These are phyloP conservation scores for Aphidius gifuensis DNA, from an alignment of 1,140 invertebrate genomes.

Conservation along the genomic window DNA sequence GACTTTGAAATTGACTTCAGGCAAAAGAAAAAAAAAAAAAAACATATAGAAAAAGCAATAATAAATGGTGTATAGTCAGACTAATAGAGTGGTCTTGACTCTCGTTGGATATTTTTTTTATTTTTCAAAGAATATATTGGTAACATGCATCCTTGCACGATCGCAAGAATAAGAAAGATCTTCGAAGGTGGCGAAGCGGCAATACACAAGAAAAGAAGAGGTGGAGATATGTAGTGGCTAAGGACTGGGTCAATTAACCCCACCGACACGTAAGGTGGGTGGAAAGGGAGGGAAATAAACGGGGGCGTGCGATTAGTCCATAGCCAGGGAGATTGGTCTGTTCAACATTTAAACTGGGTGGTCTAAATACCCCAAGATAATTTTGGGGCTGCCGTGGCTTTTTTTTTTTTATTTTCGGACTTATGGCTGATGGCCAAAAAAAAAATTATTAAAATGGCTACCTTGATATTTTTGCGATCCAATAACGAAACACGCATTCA, in stretches of 20 bases:
- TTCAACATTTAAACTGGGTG: conserved; percentile 39
- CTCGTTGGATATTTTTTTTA: background rate
- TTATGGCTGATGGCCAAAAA: too few species aligned
- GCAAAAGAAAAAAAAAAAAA: background rate
- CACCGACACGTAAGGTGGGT: conserved; percentile 32
- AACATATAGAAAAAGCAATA: background rate
- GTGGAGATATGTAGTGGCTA: conserved; percentile 18
- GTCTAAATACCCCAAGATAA: conserved; percentile 38
- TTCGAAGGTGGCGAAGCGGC: conserved; percentile 10
- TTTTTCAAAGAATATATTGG: too few species aligned
- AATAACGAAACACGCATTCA: background rate
- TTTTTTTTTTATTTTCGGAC: too few species aligned
- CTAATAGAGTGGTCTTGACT: conserved; percentile 8
- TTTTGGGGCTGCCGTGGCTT: conserved; percentile 42
- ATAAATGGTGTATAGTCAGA: background rate
- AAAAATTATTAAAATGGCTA: too few species aligned
- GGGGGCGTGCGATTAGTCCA: conserved; percentile 45
- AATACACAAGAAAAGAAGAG: conserved; percentile 7
- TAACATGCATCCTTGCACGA: background rate
- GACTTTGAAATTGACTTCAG: background rate
- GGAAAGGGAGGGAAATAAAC: conserved; percentile 3
- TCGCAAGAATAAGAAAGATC: background rate
- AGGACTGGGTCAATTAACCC: conserved; percentile 48
- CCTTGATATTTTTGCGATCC: background rate
- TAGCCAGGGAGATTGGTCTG: conserved; percentile 47